Percentiles rank a stretch among this genome's conserved stretches.
Evolutionary conservation across 2,797 vertebrate genomes (phyloP).

Genomic region (Squalus acanthias): DNA sequence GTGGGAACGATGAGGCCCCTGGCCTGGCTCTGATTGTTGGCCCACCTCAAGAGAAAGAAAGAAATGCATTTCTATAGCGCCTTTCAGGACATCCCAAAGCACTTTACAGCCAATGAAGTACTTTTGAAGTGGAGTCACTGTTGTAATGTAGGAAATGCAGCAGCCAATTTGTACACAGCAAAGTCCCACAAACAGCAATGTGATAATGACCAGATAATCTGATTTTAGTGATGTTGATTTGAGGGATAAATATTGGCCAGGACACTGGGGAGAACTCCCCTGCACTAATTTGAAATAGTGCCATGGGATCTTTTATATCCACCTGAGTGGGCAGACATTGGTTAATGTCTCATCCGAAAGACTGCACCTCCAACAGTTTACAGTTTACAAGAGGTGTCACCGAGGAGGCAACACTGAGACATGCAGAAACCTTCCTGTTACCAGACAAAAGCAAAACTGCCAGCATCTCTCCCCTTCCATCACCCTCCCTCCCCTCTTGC

Average conservation of each 20-base stretch:
- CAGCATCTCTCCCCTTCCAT: background rate
- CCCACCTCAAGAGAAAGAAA: no score
- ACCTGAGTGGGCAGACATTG: background rate
- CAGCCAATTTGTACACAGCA: background rate
- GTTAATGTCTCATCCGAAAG: background rate
- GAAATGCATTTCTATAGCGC: no score
- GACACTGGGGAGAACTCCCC: no score
- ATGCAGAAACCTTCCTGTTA: background rate
- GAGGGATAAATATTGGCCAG: background rate
- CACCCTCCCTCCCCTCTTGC: background rate
- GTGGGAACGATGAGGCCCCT: no score
- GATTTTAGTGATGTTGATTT: background rate
- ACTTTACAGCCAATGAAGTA: no score
- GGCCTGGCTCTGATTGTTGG: no score
- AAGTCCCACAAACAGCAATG: background rate
- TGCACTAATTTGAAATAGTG: no score
- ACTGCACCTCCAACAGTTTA: background rate
- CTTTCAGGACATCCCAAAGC: no score
- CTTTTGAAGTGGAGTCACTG: no score
- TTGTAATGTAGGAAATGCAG: background rate
- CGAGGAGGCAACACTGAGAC: background rate
- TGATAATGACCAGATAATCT: background rate
- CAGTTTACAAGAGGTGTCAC: background rate
- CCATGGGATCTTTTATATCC: background rate
- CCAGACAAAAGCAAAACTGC: background rate